These are phyloP conservation scores for Choristoneura rosaceana DNA, from an alignment of 2,888 invertebrate species.

Conservation along the genomic window DNA sequence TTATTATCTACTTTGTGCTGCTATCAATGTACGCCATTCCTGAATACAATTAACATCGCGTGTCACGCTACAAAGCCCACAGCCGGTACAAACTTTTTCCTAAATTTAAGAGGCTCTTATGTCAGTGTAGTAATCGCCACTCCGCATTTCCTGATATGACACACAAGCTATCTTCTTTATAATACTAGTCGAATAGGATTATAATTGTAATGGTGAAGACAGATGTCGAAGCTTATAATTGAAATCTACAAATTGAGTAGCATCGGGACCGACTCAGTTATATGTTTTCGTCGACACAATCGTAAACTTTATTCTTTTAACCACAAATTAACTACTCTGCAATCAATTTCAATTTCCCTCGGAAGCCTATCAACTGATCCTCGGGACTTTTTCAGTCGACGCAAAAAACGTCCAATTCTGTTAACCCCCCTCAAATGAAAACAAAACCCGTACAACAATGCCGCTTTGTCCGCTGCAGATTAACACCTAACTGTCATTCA, in stretches of 20 bases:
- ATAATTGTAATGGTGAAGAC: too few relatives aligned
- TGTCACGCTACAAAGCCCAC: too few relatives aligned
- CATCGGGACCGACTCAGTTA: not conserved
- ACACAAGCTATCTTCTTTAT: too few relatives aligned
- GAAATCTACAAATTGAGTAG: not conserved
- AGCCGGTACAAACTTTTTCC: too few relatives aligned
- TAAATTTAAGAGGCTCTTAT: too few relatives aligned
- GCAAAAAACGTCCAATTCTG: constrained; percentile 7
- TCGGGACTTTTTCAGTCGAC: not conserved
- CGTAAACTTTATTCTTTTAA: not conserved
- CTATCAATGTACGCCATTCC: too few relatives aligned
- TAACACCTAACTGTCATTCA: constrained; percentile 29
- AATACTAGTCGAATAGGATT: too few relatives aligned
- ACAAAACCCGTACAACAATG: constrained; percentile 21
- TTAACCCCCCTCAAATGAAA: constrained; percentile 11
- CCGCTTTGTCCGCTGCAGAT: constrained; percentile 18
- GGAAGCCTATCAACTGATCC: not conserved
- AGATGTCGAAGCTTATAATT: not conserved
- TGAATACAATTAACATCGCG: too few relatives aligned
- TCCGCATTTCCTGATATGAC: too few relatives aligned
- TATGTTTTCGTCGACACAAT: not conserved
- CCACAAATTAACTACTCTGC: not conserved
- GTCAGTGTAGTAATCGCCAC: too few relatives aligned
- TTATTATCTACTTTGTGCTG: too few relatives aligned
- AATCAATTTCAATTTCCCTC: not conserved